Evolutionary conservation across 1,140 invertebrate species (phyloP), one percentile per base, ranked within the genome.

Genomic region (Calliopsis andreniformis): DNA sequence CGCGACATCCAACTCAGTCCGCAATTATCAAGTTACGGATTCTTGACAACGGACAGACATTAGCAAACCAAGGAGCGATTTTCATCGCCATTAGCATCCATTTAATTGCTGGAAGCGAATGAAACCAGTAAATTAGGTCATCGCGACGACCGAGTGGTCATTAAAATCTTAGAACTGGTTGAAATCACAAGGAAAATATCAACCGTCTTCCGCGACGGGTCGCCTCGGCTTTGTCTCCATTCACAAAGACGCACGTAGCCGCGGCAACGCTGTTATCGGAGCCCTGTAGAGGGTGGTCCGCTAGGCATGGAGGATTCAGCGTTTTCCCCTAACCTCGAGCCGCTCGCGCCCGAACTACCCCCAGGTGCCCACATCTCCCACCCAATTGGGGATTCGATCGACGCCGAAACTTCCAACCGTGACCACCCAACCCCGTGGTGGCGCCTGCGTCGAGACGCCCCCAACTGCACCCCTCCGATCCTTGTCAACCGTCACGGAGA

Each of bases 371-470:
- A 51, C 69, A 78, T 63, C 87, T 86, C 84, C 86, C 86, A 85
- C 85, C 87, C 86, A 87, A 88, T 88, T 86, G 84, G 75, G 84
- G 83, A 85, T 90, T 87, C 88, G 89, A 87, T 90, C 89, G 83
- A 82, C 84, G 78, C 59, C 28, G 58, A 51, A 51, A 85, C 77
- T 89, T 88, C 55, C 69, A 86, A 66, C 70, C 84, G 75, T 81
- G 70, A 78, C 73, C 78, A 77, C 81, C 79, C 76, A 78, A 71
- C 85, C 66, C 53, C 51, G 32, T 76, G 79, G 67, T 73, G 78
- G 78, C 85, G 82, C 82, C 61, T 62, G 64, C 75, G 78, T 85
- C 42, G 71, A 45, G 70, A 72, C 77, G 43, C 76, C 76, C 70
- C 76, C 39, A 7, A 39, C 35, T 6, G 23, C 28, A 3, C 23